phyloP scores from a whole-genome alignment of 2,888 invertebrate species.

The Abrostola tripartita region DNA sequence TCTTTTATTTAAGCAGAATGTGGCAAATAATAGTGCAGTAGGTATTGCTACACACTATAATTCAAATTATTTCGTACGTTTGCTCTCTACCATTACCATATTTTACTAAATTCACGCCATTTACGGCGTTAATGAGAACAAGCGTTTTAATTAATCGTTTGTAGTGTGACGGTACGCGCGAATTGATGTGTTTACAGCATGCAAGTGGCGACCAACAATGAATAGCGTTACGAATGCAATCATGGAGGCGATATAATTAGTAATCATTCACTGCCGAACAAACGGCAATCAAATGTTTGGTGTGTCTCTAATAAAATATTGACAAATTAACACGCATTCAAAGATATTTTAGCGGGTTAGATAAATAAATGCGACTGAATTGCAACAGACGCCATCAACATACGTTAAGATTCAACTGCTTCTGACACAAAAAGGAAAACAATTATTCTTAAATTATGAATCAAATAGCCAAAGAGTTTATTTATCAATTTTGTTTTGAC shows the following conservation, averaged over 20 bases:
- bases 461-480: too few relatives aligned
- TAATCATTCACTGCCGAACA: not conserved
- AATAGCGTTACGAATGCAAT: conserved; percentile 35
- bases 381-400: too few relatives aligned
- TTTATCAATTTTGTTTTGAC: too few relatives aligned
- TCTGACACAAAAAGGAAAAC: too few relatives aligned
- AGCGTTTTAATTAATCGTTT: conserved; percentile 48
- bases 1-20: too few relatives aligned
- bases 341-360: too few relatives aligned
- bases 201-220: conserved; percentile 6
- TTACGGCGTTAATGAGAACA: conserved; percentile 32
- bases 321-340: too few relatives aligned
- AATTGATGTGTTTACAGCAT: conserved; percentile 17
- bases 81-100: conserved; percentile 3
- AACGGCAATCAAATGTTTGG: not conserved
- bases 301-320: not conserved
- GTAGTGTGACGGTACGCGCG: conserved; percentile 11
- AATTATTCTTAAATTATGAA: too few relatives aligned
- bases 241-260: conserved; percentile 16
- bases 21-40: not conserved
- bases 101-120: conserved; percentile 15
- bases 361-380: too few relatives aligned
- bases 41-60: too few relatives aligned
- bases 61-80: not conserved
- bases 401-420: too few relatives aligned